Base-by-base conservation (phyloP, 1,140 invertebrate genomes). In the Platyscapa corneri region DNA sequence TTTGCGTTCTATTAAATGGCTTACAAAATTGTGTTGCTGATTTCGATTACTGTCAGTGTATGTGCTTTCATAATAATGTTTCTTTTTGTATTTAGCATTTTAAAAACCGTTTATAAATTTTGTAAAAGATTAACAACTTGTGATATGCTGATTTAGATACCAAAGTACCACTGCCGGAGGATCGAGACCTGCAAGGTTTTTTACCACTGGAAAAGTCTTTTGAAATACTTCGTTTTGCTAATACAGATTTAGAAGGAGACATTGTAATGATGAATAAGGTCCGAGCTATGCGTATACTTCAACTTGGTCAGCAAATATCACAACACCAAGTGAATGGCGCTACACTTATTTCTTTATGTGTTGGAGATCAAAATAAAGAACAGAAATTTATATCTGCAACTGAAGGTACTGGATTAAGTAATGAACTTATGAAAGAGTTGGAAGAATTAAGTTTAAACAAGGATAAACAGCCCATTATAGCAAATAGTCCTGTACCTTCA, bases 171-270 rank as follows among this genome's bases (percentile, higher is more conserved):
- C 92, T 98, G 77, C 95, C 96, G 42, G 97, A 97, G 93, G 97
- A 98, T 91, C 95, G 95, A 90, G 96, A 97, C 90, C 91, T 97
- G 32, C 95, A 97, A 90, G 96, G 97, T 34, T 98, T 97, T 92
- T 91, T 96, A 86, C 97, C 96, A 1, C 92, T 97, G 20, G 95
- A 96, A 87, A 93, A 93, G 56, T 94, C 93, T 65, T 94, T 96
- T 85, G 93, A 94, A 39, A 80, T 80, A 30, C 83, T 92, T n/a
- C 88, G 88, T 92, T 94, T 64, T 92, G 95, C 64, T 91, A 94
- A 92, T 88, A 91, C 91, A 42, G 89, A 90, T 84, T 65, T 90
- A 18, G 91, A 92, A 39, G 89, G 86, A 30, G 89, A 92, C 20
- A 34, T 81, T 10, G 81, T 72, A n/a, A 86, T 87, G 79, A 86